phyloP scores from a whole-genome alignment of 2,888 invertebrate species.

The Mystacides longicornis region DNA sequence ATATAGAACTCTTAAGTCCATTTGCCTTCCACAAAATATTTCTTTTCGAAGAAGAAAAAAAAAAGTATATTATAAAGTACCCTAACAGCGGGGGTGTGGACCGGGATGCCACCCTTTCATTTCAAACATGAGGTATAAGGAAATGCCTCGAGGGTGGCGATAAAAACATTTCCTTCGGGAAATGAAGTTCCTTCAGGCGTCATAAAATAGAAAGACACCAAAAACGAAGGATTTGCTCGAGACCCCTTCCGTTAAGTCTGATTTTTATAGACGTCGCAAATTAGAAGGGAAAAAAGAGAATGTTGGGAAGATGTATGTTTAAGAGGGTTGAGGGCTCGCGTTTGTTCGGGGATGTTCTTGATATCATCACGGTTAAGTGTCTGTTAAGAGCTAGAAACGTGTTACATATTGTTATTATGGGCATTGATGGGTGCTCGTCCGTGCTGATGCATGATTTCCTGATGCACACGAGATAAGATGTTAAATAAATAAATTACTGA shows the following conservation, averaged over 20 bases:
- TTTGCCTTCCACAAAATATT: no score
- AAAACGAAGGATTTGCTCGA: slow-evolving; percentile 13
- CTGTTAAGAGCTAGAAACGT: background rate
- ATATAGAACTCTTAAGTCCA: no score
- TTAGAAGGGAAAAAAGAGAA: slow-evolving; percentile 2
- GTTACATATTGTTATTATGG: no score
- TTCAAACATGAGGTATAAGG: no score
- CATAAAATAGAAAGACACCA: slow-evolving; percentile 15
- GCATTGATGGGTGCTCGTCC: no score
- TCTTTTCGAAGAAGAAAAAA: no score
- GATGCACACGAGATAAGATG: background rate
- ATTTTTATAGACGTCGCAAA: slow-evolving; percentile 17
- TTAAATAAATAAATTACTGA: background rate
- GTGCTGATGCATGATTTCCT: no score
- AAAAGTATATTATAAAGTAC: no score
- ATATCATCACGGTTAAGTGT: background rate
- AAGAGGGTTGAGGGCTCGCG: background rate
- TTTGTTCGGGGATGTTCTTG: background rate
- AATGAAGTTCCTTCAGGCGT: slow-evolving; percentile 22
- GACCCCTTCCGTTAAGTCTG: slow-evolving; percentile 12
- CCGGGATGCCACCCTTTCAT: no score
- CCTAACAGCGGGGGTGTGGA: no score
- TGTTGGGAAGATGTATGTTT: background rate
- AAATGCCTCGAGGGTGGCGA: slow-evolving; percentile 11
- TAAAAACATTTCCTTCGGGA: slow-evolving; percentile 18